Evolutionary conservation across 1,140 invertebrate species (phyloP), one percentile per base, ranked within the genome.

Genomic region (Bombus cullumanus): DNA sequence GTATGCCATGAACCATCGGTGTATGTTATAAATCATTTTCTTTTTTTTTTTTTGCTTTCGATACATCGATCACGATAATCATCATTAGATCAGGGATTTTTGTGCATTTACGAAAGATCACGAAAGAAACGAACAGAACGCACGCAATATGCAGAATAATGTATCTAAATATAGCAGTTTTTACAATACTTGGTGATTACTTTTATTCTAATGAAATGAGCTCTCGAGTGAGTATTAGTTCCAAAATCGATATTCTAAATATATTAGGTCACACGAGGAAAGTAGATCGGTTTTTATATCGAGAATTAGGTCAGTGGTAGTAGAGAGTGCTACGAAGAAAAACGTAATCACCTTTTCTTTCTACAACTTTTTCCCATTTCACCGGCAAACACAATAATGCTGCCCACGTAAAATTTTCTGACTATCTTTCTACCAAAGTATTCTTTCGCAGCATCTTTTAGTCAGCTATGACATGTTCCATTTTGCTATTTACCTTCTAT

Each of bases 1-100:
- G 96, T 96, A 92, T 94, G 95, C 57, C 15, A 47, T 1, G 47
- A 47, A 18, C 47, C n/a, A 2, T n/a, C n/a, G n/a, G 3, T 6
- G 2, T 3, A n/a, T 66, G 64, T 22, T 22, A 37, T 37, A 28
- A 62, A 22, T 0, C 28, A n/a, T 62, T 4, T 28, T 28, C 28
- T 12, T 28, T 13, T 13, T n/a, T n/a, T n/a, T 59, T 34, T 34
- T 34, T 34, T 34, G n/a, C 3, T 28, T 28, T n/a, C 25, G 5
- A 53, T 53, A 53, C 6, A n/a, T n/a, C 59, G 59, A 62, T 62
- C 59, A 25, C 47, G 47, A 47, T 18, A 6, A 47, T 47, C 47
- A 47, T 47, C 47, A 0, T 47, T 47, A 47, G 15, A 18, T 47
- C 47, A 22, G 18, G 47, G 18, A 53, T 53, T 8, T 22, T 53